Conservation (phyloP, 1,140 invertebrate species). For the Cyclina sinensis region DNA sequence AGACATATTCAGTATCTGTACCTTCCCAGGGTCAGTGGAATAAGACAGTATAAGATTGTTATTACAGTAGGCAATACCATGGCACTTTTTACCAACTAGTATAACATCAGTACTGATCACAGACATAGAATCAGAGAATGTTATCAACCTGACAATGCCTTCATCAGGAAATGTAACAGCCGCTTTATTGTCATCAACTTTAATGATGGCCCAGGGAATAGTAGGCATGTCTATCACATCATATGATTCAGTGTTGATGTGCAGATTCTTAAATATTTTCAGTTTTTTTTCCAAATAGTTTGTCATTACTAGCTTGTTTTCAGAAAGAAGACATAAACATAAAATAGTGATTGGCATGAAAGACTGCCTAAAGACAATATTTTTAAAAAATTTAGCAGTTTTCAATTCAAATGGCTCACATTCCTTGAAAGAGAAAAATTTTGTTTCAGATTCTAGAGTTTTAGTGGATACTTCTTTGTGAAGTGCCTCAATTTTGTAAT, state of each 20-base stretch:
- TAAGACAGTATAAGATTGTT: neutral
- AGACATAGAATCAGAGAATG: neutral
- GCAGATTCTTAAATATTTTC: neutral
- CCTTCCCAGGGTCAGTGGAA: neutral
- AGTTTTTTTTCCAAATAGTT: neutral
- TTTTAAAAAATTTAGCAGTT: neutral
- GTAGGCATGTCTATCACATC: neutral
- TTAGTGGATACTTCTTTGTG: neutral
- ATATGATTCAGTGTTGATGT: neutral
- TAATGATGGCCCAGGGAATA: neutral
- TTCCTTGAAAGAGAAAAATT: neutral
- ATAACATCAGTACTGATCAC: neutral
- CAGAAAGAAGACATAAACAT: slow-evolving; percentile 3
- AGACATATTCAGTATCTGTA: neutral
- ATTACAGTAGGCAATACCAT: neutral
- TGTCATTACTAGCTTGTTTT: neutral
- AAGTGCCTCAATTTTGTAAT: neutral
- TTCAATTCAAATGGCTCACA: neutral
- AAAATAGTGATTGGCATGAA: too few species aligned
- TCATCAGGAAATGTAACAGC: slow-evolving; percentile 12
- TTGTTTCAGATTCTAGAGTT: neutral
- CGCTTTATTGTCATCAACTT: neutral
- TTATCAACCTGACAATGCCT: neutral
- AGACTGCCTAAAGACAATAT: neutral
- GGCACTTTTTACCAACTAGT: neutral